A percentile compares a stretch with the other conserved stretches of the same genome.
phyloP scores from a whole-genome alignment of 2,113 vertebrate species.

The Xyrauchen texanus region DNA sequence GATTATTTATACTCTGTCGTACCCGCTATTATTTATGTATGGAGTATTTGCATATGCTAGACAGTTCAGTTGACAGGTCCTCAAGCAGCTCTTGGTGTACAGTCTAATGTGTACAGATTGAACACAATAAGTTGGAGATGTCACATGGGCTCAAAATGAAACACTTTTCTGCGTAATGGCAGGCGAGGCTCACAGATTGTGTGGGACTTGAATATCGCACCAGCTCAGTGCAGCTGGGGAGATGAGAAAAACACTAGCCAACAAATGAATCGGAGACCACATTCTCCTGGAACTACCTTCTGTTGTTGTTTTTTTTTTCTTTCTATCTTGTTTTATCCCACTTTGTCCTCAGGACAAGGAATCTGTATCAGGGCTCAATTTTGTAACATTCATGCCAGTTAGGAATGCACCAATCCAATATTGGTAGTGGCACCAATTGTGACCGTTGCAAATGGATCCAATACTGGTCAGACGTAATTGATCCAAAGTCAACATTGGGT shows the following conservation, averaged over 20 bases:
- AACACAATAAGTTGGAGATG: slow-evolving; percentile 61
- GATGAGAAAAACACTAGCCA: slow-evolving; percentile 36
- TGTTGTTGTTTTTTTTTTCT: slow-evolving; percentile 2
- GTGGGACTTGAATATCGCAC: slow-evolving; percentile 47
- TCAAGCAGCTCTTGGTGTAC: slow-evolving; percentile 55
- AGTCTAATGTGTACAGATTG: slow-evolving; percentile 59
- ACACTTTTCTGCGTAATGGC: slow-evolving; percentile 56
- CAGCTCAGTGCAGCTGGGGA: slow-evolving; percentile 34
- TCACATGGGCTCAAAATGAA: slow-evolving; percentile 57
- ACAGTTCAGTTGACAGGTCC: slow-evolving; percentile 52
- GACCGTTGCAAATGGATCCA: too few species aligned
- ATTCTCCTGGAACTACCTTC: neutral
- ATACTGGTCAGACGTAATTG: too few species aligned
- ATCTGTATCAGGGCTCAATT: neutral
- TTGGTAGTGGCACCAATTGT: too few species aligned
- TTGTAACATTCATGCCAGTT: neutral
- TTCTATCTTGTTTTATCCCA: neutral
- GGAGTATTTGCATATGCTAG: slow-evolving; percentile 68
- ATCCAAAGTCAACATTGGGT: too few species aligned
- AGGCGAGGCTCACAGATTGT: slow-evolving; percentile 51
- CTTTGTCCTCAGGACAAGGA: neutral
- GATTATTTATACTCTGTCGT: slow-evolving; percentile 65
- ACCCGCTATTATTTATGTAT: slow-evolving; percentile 68
- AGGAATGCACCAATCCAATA: too few species aligned
- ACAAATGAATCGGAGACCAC: slow-evolving; percentile 30